Evolutionary conservation across 53 echinoderm and acorn worm species (phyloP).

Genomic region (Astropecten irregularis): DNA sequence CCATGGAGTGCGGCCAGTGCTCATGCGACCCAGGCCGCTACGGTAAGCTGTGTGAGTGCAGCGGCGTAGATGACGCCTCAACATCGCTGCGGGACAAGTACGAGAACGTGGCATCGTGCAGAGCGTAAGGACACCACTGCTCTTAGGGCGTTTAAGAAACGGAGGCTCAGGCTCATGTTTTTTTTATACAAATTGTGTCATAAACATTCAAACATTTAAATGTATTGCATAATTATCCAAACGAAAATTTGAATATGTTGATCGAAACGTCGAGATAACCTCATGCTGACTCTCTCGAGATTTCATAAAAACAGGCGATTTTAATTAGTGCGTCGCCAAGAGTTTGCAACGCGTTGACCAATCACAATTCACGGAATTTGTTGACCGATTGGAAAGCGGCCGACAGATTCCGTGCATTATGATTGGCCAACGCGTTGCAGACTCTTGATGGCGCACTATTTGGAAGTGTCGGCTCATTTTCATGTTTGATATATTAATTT

Average conservation of each 20-base stretch:
- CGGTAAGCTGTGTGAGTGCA: constrained; percentile 89
- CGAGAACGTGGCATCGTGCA: constrained; percentile 85
- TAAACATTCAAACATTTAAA: background rate
- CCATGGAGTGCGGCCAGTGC: constrained; percentile 87
- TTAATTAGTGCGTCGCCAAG: too few species aligned
- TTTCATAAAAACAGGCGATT: too few species aligned
- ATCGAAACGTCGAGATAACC: too few species aligned
- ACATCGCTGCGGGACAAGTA: constrained; percentile 24
- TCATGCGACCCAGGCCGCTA: constrained; percentile 81
- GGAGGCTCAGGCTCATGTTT: background rate
- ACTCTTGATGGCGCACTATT: too few species aligned
- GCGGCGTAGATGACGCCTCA: constrained; percentile 64
- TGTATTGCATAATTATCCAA: background rate
- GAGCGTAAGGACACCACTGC: constrained; percentile 62
- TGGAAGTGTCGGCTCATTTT: too few species aligned
- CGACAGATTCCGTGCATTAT: too few species aligned
- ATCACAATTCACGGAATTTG: too few species aligned
- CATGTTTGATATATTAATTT: too few species aligned
- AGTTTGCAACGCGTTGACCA: too few species aligned
- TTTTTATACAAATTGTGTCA: background rate
- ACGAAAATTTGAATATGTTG: too few species aligned
- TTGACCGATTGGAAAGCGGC: too few species aligned
- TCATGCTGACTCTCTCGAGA: background rate
- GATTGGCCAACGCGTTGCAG: too few species aligned
- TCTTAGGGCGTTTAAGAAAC: background rate